phyloP scores from a whole-genome alignment of 2,113 vertebrate genomes.

The Hippoglossus stenolepis region DNA sequence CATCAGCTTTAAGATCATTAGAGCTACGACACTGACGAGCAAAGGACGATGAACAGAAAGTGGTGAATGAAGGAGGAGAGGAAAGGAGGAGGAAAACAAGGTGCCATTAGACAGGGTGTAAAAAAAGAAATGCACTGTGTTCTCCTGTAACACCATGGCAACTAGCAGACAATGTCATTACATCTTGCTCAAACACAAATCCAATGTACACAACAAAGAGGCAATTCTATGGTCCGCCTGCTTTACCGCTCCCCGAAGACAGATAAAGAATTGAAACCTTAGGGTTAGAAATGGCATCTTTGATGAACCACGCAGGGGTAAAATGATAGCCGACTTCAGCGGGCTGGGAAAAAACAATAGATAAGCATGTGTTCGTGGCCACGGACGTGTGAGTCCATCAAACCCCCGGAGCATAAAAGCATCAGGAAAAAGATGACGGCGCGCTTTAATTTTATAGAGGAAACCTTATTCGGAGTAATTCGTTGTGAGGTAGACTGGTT shows the following conservation, averaged over 20 bases:
- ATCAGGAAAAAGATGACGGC: slow-evolving; percentile 39
- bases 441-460: slow-evolving; percentile 37
- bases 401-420: slow-evolving; percentile 35
- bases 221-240: slow-evolving; percentile 63
- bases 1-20: slow-evolving; percentile 17
- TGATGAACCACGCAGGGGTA: slow-evolving; percentile 53
- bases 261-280: slow-evolving; percentile 54
- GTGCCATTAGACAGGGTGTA: slow-evolving; percentile 13
- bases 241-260: slow-evolving; percentile 56
- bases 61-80: slow-evolving; percentile 24
- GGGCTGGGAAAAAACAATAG: neutral
- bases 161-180: slow-evolving; percentile 56
- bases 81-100: slow-evolving; percentile 22
- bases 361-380: slow-evolving; percentile 57
- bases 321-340: slow-evolving; percentile 50
- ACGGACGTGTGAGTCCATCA: slow-evolving; percentile 60
- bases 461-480: slow-evolving; percentile 20
- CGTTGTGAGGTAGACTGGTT: slow-evolving; percentile 4
- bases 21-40: slow-evolving; percentile 12
- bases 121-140: slow-evolving; percentile 9
- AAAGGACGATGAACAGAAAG: slow-evolving; percentile 22
- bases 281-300: slow-evolving; percentile 56
- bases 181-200: slow-evolving; percentile 67
- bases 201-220: slow-evolving; percentile 57
- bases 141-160: slow-evolving; percentile 52